Percentiles rank a stretch among this genome's conserved stretches.
Evolutionary conservation across 1,140 invertebrate genomes (phyloP).

Genomic region (Colletes gigas): DNA sequence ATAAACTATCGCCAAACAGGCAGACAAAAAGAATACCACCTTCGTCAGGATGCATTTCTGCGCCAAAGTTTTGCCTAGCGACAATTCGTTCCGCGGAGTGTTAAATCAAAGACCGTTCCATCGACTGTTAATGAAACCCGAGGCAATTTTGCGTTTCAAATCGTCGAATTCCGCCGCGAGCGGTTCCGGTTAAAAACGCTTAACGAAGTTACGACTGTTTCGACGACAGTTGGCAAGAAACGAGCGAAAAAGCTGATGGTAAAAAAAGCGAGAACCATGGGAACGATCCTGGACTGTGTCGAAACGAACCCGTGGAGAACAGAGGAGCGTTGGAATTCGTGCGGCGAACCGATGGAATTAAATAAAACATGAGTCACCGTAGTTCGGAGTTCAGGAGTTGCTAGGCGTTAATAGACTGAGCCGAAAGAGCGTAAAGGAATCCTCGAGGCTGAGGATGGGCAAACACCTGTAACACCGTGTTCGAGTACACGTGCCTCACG

Average conservation of each 20-base stretch:
- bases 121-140: too few species aligned
- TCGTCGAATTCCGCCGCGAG: constrained; percentile 18
- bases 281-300: too few species aligned
- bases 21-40: too few species aligned
- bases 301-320: too few species aligned
- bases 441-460: constrained; percentile 53
- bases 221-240: constrained; percentile 17
- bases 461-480: constrained; percentile 75
- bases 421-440: constrained; percentile 52
- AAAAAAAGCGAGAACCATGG: neutral
- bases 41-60: too few species aligned
- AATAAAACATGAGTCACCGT: constrained; percentile 56
- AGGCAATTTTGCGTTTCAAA: neutral
- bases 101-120: too few species aligned
- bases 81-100: neutral
- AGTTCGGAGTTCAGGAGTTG: constrained; percentile 54
- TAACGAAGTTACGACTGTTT: constrained; percentile 50
- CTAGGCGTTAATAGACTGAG: constrained; percentile 64
- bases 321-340: constrained; percentile 17
- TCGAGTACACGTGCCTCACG: constrained; percentile 67
- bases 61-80: too few species aligned
- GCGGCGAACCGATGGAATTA: constrained; percentile 28
- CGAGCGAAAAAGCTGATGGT: too few species aligned
- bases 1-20: too few species aligned
- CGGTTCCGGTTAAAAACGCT: constrained; percentile 43